Base-by-base conservation (phyloP, 2,797 vertebrate genomes). In the Chelidonichthys spinosus region DNA sequence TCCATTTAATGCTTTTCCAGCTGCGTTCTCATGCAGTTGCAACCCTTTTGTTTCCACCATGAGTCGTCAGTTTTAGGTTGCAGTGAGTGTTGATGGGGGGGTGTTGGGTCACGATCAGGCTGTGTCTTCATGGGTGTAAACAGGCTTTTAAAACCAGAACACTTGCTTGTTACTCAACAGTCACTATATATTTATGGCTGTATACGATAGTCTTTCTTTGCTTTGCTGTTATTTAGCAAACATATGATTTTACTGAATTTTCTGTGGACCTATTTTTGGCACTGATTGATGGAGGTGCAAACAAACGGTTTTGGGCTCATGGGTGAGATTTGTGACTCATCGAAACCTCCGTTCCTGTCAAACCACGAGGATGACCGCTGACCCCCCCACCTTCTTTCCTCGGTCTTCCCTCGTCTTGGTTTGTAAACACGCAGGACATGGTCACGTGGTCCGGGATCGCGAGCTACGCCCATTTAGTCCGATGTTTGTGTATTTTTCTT, bases 321-420 rank as follows among this genome's bases (percentile, higher is more conserved):
- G 9, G 13, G 59, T 65, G 25, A 70, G 61, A 50, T 79, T 76
- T 75, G 37, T 71, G 66, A 39, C 73, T 42, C 13, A 64, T 25
- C 1, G 0, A 55, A 42, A n/a, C 35, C 47, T 64, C 53, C 33
- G 35, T 63, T 66, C 50, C 44, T 76, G 62, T 75, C 81, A 74
- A 72, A 74, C 37, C 52, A 40, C 0, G 2, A 15, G 72, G 77
- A 71, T 88, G 62, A 77, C 7, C 2, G 9, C 10, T 72, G 63
- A 74, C 84, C 71, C 15, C 0, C 3, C 25, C 25, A 1, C 25
- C 25, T 25, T 14, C 74, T 83, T 64, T 14, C 2, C 11, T 47
- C 14, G 7, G 7, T 37, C 43, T 35, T 25, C 33, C 2, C 18
- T 37, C 78, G 43, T 71, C 58, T 74, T 9, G n/a, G 35, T 77